Base-by-base conservation (phyloP, 2,113 vertebrate species). In the Rutilus rutilus region DNA sequence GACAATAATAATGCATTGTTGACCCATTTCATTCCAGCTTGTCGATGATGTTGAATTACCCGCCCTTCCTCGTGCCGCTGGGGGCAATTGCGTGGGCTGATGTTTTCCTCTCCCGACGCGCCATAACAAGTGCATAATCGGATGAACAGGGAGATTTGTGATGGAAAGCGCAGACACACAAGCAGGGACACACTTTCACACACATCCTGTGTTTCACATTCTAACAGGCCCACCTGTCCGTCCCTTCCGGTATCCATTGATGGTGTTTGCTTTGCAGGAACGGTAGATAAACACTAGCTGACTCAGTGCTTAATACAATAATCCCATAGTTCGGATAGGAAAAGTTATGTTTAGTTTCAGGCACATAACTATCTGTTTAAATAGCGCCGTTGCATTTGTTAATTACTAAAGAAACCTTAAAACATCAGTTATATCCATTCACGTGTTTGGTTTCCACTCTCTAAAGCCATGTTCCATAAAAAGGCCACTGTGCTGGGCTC, bases 391-490 rank as follows among this genome's bases (percentile, higher is more conserved):
- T 75, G n/a, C 3, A 7, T 75, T 75, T 75, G n/a, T 75, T 75
- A 27, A 77, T 77, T 54, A 27, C 50, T 54, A 54, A 33, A 54
- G 47, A 33, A 54, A 77, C 50, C 17, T 2, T 30, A 77, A 54
- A 77, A 77, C 75, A 54, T 27, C 50, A 77, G 75, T 77, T 50
- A 54, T 19, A 54, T 52, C 2, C 50, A 54, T 77, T 77, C 75
- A 62, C 59, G 52, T 62, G 78, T 80, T 64, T 64, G 57, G 36
- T 64, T 60, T 80, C 77, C 85, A 78, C 75, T 86, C 78, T 85
- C 85, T 89, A 86, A 91, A 90, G 90, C 90, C 90, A 90, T 90
- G 88, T 89, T 84, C 88, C 86, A 86, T 90, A 88, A 91, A 90
- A 91, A 89, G 27, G 85, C 71, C 86, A 88, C 82, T 7, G 25